Percentiles rank a stretch among this genome's conserved stretches.
These are phyloP conservation scores for Eilema caniola DNA, from an alignment of 2,888 invertebrate genomes.

Conservation along the genomic window DNA sequence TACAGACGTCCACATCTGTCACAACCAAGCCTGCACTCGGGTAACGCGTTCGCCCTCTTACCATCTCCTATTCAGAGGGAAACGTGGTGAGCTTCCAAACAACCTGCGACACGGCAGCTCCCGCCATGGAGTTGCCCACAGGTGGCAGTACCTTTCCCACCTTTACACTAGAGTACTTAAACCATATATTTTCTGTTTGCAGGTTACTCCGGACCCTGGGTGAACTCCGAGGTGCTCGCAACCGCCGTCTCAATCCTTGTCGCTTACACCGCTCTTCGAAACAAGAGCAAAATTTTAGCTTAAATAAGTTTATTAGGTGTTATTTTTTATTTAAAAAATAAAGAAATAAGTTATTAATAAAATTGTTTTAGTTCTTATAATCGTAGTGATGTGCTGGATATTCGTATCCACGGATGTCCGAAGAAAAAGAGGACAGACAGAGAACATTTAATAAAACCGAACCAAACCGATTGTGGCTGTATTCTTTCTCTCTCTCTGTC, in stretches of 20 bases:
- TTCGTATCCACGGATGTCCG: too few species aligned
- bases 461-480: too few species aligned
- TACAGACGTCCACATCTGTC: neutral
- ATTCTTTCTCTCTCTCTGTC: too few species aligned
- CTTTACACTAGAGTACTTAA: neutral
- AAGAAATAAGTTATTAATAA: slow-evolving; percentile 62
- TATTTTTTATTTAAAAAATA: slow-evolving; percentile 65
- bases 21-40: neutral
- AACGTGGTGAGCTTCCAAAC: too few species aligned
- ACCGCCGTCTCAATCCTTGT: slow-evolving; percentile 92
- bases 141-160: too few species aligned
- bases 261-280: slow-evolving; percentile 95
- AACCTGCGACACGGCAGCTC: too few species aligned
- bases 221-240: slow-evolving; percentile 97
- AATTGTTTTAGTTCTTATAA: neutral
- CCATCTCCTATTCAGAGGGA: too few species aligned
- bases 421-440: too few species aligned
- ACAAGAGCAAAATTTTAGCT: slow-evolving; percentile 92
- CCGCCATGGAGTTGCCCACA: too few species aligned
- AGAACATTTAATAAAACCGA: too few species aligned
- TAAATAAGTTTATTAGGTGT: slow-evolving; percentile 70
- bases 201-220: slow-evolving; percentile 96
- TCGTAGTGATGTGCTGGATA: too few species aligned
- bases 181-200: slow-evolving; percentile 50
- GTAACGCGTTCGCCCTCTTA: neutral